A percentile compares a stretch with the other conserved stretches of the same genome.
Conservation (phyloP, 2,888 invertebrate species). For the Thera britannica region DNA sequence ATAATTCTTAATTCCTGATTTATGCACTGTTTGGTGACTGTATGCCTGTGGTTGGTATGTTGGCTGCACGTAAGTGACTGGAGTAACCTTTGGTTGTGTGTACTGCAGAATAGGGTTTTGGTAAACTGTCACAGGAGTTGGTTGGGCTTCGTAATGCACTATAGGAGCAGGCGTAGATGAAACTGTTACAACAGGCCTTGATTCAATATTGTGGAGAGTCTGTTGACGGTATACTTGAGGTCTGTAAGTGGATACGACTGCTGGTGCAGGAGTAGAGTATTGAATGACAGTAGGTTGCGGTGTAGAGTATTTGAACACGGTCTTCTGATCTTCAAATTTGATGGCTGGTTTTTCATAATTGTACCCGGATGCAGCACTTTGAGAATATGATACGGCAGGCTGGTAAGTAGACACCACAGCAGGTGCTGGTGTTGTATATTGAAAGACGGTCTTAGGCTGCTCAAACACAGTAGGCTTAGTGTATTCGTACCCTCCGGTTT, state of each 20-base stretch:
- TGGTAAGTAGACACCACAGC: conserved; percentile 28
- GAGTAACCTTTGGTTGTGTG: conserved; percentile 60
- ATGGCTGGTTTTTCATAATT: conserved; percentile 59
- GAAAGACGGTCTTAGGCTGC: conserved; percentile 48
- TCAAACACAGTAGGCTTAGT: conserved; percentile 50
- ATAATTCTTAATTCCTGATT: conserved; percentile 59
- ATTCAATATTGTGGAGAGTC: conserved; percentile 63
- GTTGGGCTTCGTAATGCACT: conserved; percentile 63
- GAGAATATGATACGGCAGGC: conserved; percentile 21
- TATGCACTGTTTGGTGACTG: conserved; percentile 68
- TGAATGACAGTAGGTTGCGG: conserved; percentile 31
- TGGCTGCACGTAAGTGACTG: conserved; percentile 57
- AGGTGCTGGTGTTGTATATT: conserved; percentile 57
- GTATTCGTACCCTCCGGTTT: conserved; percentile 51
- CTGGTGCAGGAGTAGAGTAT: conserved; percentile 40
- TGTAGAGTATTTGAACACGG: conserved; percentile 51
- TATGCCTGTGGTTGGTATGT: conserved; percentile 61
- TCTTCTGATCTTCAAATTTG: conserved; percentile 58
- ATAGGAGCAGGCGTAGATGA: conserved; percentile 64
- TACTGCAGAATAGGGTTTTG: conserved; percentile 73
- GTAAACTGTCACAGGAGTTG: conserved; percentile 68
- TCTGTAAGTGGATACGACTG: conserved; percentile 59
- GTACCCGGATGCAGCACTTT: conserved; percentile 55
- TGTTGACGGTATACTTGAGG: conserved; percentile 66
- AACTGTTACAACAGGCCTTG: conserved; percentile 57